A percentile compares a stretch with the other conserved stretches of the same genome.
Conservation (phyloP, 2,888 invertebrate genomes). For the Hydroisotoma schaefferi region DNA sequence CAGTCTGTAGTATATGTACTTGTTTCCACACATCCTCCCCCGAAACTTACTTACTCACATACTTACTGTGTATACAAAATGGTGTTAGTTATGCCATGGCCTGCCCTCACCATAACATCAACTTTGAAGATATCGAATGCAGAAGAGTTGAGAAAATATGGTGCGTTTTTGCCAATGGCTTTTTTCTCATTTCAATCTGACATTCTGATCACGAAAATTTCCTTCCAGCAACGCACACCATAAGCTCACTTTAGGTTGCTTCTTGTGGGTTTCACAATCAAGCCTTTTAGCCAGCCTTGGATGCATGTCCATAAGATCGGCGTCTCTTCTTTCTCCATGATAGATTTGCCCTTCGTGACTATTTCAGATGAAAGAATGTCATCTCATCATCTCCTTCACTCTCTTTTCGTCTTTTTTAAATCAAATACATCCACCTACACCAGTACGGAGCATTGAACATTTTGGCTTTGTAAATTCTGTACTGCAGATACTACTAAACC, state of each 20-base stretch:
- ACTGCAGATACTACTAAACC: no score
- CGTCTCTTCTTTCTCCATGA: conserved; percentile 9
- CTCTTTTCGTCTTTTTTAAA: neutral
- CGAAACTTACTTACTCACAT: no score
- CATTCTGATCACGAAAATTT: conserved; percentile 28
- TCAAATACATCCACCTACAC: conserved; percentile 3
- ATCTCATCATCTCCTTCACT: conserved; percentile 22
- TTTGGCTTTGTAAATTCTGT: no score
- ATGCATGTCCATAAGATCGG: neutral
- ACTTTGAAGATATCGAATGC: conserved; percentile 9
- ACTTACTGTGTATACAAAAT: no score
- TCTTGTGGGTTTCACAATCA: conserved; percentile 29
- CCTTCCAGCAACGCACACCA: conserved; percentile 18
- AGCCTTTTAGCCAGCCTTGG: conserved; percentile 5
- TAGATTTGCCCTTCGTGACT: conserved; percentile 29
- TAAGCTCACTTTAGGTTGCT: conserved; percentile 15
- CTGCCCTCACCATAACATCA: no score
- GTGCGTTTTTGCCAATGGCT: conserved; percentile 5
- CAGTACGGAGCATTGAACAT: no score
- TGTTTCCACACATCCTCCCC: no score
- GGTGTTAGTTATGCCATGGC: no score
- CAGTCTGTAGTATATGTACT: no score
- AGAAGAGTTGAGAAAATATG: conserved; percentile 17
- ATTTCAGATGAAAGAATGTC: conserved; percentile 29
- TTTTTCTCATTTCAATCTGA: conserved; percentile 19